Conservation (phyloP, 2,797 vertebrate genomes). For the Rhinichthys osculus region DNA sequence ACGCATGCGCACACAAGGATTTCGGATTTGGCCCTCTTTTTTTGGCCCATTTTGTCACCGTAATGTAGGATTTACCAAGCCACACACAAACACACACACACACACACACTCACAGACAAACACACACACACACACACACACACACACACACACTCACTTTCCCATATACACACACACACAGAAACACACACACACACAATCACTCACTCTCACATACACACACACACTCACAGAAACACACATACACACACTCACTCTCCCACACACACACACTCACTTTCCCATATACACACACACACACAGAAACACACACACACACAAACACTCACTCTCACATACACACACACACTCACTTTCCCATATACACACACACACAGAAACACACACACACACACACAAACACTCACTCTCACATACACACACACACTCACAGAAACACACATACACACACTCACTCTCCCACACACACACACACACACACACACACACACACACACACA, state of each 20-base stretch:
- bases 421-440: conserved; percentile 6
- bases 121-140: conserved; percentile 7
- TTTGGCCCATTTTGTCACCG: too few species aligned
- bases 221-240: conserved; percentile 18
- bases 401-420: too few species aligned
- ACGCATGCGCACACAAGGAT: too few species aligned
- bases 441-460: conserved; percentile 7
- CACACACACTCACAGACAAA: too few species aligned
- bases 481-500: neutral
- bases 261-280: conserved; percentile 79
- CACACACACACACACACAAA: too few species aligned
- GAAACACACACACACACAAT: conserved; percentile 14
- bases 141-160: conserved; percentile 3
- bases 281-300: conserved; percentile 69
- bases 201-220: too few species aligned
- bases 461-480: conserved; percentile 16
- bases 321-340: too few species aligned
- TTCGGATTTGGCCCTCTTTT: too few species aligned
- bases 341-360: neutral
- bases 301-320: conserved; percentile 13
- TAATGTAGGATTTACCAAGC: too few species aligned
- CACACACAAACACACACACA: too few species aligned
- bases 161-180: conserved; percentile 16
- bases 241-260: conserved; percentile 13
- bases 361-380: too few species aligned